Conservation (phyloP, 1,140 invertebrate species). For the Megathymus violae region DNA sequence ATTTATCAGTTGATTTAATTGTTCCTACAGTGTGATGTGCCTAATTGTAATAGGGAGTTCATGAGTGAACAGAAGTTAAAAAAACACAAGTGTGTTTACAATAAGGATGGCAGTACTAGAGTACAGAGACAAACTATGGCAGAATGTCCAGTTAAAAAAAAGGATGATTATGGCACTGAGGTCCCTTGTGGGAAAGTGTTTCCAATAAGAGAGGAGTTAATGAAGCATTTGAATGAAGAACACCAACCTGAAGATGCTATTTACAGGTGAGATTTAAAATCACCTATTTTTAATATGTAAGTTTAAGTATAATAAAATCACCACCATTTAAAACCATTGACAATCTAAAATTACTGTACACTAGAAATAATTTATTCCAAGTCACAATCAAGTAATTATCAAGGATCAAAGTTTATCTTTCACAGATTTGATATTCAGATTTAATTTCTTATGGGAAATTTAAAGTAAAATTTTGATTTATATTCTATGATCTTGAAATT, state of each 20-base stretch:
- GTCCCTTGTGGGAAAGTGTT: conserved; percentile 60
- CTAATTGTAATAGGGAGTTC: conserved; percentile 72
- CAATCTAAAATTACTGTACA: too few species aligned
- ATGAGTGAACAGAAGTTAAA: conserved; percentile 69
- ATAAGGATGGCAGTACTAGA: conserved; percentile 44
- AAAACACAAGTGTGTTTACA: conserved; percentile 68
- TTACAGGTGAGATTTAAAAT: conserved; percentile 53
- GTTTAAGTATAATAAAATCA: too few species aligned
- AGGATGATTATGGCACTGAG: conserved; percentile 44
- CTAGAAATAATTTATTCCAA: too few species aligned
- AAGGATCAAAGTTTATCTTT: too few species aligned
- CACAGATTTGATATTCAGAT: too few species aligned
- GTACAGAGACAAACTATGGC: conserved; percentile 43
- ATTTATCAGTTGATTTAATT: conserved; percentile 1
- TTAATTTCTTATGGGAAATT: too few species aligned
- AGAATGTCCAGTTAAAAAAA: conserved; percentile 65
- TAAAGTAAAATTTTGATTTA: too few species aligned
- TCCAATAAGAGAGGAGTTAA: conserved; percentile 49
- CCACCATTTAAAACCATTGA: too few species aligned
- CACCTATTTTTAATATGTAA: conserved; percentile 8
- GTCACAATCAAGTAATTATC: too few species aligned
- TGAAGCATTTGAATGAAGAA: conserved; percentile 70
- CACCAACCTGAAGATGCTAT: conserved; percentile 69
- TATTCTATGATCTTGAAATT: too few species aligned
- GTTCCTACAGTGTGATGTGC: conserved; percentile 69